Evolutionary conservation across 2,797 vertebrate genomes (phyloP).

Genomic region (Melanotaenia parkinsoni): DNA sequence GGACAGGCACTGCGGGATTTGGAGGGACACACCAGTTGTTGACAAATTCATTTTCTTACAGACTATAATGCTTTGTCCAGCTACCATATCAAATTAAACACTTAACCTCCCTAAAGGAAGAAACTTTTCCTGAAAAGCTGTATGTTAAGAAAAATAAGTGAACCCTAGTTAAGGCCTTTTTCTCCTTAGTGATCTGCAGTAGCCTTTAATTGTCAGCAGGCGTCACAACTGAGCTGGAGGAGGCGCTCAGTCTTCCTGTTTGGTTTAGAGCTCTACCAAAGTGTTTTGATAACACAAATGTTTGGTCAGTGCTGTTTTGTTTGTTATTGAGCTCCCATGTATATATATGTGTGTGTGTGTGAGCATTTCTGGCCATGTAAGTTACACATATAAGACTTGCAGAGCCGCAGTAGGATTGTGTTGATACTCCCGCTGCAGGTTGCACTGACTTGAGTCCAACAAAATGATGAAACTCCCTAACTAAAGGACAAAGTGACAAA

Average conservation of each 20-base stretch:
- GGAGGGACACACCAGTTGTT: background rate
- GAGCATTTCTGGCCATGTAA: background rate
- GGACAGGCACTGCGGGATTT: background rate
- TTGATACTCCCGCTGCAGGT: constrained; percentile 16
- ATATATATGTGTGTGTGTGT: constrained; percentile 8
- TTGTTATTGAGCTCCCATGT: background rate
- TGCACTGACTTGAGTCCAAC: constrained; percentile 11
- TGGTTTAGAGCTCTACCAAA: background rate
- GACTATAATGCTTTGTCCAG: background rate
- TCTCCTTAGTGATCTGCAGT: background rate
- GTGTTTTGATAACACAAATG: constrained; percentile 17
- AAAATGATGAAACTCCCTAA: background rate
- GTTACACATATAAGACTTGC: constrained; percentile 8
- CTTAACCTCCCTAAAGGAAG: background rate
- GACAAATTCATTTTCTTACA: background rate
- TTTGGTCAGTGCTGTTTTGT: constrained; percentile 36
- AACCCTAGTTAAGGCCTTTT: background rate
- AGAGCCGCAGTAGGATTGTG: background rate
- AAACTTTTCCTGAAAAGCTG: background rate
- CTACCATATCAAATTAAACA: background rate
- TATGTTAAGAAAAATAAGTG: background rate
- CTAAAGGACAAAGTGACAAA: constrained; percentile 23
- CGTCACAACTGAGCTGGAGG: constrained; percentile 32
- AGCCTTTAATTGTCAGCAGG: constrained; percentile 20
- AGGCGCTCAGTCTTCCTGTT: background rate